Evolutionary conservation across 2,888 invertebrate genomes (phyloP).

Genomic region (Platypus cylindrus): DNA sequence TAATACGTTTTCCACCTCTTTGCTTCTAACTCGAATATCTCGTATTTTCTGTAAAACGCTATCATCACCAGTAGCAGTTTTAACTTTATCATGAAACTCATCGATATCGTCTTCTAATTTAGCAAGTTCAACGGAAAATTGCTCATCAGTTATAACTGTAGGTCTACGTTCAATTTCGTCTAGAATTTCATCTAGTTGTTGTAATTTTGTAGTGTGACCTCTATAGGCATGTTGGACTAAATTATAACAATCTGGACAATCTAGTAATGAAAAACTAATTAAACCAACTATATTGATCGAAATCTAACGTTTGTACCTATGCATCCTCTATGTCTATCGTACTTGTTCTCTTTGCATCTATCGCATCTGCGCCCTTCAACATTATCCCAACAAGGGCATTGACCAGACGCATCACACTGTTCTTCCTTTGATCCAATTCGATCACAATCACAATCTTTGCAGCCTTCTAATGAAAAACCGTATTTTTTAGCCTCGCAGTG

Average conservation of each 20-base stretch:
- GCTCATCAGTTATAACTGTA: constrained; percentile 79
- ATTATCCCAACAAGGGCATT: constrained; percentile 77
- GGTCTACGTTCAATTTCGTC: constrained; percentile 86
- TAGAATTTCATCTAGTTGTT: constrained; percentile 60
- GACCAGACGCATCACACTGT: constrained; percentile 79
- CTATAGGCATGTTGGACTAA: constrained; percentile 81
- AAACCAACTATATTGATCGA: neutral
- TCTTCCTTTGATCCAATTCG: constrained; percentile 74
- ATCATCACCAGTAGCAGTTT: constrained; percentile 52
- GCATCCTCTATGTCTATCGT: constrained; percentile 80
- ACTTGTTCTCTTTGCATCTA: constrained; percentile 94
- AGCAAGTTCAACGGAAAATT: constrained; percentile 75
- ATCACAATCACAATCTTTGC: constrained; percentile 80
- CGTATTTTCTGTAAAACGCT: constrained; percentile 55
- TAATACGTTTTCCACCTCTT: constrained; percentile 47
- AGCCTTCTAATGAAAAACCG: constrained; percentile 72
- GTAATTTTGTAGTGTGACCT: constrained; percentile 58
- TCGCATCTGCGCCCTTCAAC: constrained; percentile 93
- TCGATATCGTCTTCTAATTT: constrained; percentile 68
- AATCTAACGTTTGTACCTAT: constrained; percentile 27
- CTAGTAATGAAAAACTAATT: constrained; percentile 28
- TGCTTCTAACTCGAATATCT: constrained; percentile 55
- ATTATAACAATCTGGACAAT: constrained; percentile 93
- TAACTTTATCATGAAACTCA: constrained; percentile 61
- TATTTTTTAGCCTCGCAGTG: constrained; percentile 68